Evolutionary conservation across 2,113 vertebrate species (phyloP).

Genomic region (Pteronura brasiliensis): DNA sequence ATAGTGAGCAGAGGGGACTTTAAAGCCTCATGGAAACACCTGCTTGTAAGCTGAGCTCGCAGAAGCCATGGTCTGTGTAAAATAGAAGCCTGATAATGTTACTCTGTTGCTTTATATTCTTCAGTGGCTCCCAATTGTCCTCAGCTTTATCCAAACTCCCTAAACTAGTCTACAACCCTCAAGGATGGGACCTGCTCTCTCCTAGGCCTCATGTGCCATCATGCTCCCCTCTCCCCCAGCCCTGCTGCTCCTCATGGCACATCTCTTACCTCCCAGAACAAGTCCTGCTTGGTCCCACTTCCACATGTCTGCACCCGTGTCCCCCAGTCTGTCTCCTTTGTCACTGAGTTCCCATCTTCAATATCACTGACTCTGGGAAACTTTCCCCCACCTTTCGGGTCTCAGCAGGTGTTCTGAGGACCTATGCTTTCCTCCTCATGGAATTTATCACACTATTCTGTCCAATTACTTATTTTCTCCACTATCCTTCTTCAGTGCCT

Average conservation of each 20-base stretch:
- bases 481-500: background rate
- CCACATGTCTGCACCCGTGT: background rate
- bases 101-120: background rate
- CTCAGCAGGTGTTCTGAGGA: background rate
- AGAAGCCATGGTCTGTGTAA: background rate
- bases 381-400: too few relatives aligned
- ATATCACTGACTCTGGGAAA: background rate
- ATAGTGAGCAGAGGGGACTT: accelerated
- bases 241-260: background rate
- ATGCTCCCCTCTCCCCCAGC: background rate
- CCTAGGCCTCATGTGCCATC: background rate
- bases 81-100: background rate
- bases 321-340: background rate
- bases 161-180: background rate
- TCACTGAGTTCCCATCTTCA: background rate
- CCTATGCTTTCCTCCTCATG: background rate
- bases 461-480: background rate
- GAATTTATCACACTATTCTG: background rate
- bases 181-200: too few relatives aligned
- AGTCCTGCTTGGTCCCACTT: background rate
- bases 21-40: background rate
- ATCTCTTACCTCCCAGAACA: background rate
- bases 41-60: background rate
- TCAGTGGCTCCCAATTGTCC: background rate
- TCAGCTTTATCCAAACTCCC: background rate